A percentile compares a stretch with the other conserved stretches of the same genome.
Evolutionary conservation across 2,797 vertebrate species (phyloP).

Genomic region (Tarsius wallacei): DNA sequence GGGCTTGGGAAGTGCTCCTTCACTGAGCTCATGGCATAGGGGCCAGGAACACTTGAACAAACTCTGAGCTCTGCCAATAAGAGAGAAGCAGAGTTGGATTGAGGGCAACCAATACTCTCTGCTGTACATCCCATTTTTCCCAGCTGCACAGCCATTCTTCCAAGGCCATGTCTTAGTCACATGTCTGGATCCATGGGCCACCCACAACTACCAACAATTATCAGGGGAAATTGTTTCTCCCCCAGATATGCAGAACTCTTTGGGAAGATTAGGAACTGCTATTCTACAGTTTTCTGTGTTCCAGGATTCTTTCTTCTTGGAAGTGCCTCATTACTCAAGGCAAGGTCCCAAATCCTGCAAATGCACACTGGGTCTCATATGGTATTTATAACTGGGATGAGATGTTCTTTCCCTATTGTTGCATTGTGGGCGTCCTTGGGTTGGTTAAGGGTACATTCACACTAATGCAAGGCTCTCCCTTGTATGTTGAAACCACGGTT

Average conservation of each 20-base stretch:
- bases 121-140: neutral
- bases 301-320: neutral
- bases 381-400: neutral
- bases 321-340: neutral
- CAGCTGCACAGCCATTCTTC: neutral
- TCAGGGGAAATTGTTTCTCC: neutral
- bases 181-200: neutral
- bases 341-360: neutral
- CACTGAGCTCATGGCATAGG: neutral
- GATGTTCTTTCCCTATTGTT: neutral
- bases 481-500: neutral
- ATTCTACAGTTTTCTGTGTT: neutral
- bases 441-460: neutral
- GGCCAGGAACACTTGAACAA: neutral
- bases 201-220: neutral
- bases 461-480: neutral
- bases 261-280: neutral
- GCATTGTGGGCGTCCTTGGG: neutral
- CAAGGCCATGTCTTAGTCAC: neutral
- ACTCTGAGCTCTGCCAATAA: neutral
- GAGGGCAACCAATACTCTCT: neutral
- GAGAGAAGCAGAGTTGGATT: neutral
- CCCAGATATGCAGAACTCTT: neutral
- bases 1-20: too few relatives aligned
- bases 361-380: neutral